Evolutionary conservation across 2,113 vertebrate species (phyloP).

Genomic region (Pogonocichla stellata): DNA sequence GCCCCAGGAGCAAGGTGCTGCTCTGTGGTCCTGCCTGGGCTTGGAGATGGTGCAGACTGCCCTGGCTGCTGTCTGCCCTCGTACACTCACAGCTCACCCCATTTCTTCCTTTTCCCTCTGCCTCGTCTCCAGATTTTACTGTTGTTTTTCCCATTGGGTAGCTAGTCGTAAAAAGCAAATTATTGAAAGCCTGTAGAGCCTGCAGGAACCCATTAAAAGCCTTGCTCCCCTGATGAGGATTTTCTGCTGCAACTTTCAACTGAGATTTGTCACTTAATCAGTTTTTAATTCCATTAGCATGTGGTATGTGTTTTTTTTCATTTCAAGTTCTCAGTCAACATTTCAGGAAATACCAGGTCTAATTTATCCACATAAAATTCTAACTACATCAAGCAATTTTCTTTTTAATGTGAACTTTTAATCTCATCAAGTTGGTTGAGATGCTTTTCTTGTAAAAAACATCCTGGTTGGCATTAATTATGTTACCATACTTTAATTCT

Average conservation of each 20-base stretch:
- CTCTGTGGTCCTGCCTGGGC: fast-evolving
- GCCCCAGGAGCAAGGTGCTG: background rate
- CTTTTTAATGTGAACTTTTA: background rate
- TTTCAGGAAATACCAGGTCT: background rate
- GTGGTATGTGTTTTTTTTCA: background rate
- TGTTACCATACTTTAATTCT: background rate
- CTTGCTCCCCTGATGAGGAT: background rate
- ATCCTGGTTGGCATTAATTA: background rate
- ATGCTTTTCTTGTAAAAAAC: background rate
- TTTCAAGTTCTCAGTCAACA: background rate
- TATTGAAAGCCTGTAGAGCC: background rate
- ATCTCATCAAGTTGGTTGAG: background rate
- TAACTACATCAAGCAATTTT: background rate
- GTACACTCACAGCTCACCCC: background rate
- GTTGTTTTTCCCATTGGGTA: background rate
- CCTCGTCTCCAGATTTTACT: background rate
- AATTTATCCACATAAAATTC: conserved; percentile 1
- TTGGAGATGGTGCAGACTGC: fast-evolving
- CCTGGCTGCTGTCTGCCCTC: background rate
- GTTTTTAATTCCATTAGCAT: conserved; percentile 20
- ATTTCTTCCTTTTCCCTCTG: background rate
- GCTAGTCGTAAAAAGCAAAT: background rate
- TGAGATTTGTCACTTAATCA: conserved; percentile 26
- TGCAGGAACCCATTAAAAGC: background rate
- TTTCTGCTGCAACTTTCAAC: background rate